Conservation (phyloP, 2,797 vertebrate species). For the Chanos chanos region DNA sequence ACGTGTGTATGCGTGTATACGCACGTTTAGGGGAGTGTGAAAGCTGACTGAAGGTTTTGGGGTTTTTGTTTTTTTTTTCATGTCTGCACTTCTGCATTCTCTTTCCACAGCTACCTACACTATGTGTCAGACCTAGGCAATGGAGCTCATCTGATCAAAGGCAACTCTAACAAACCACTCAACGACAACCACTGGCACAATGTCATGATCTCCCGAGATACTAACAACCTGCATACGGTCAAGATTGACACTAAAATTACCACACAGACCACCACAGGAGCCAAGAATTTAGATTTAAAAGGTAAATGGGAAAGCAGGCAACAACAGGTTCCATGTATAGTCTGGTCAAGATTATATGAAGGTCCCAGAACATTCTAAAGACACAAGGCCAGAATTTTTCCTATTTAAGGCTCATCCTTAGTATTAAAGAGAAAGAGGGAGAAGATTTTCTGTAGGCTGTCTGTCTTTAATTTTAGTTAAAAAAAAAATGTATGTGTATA, state of each 20-base stretch:
- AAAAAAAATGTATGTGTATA: no score
- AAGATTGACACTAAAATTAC: slow-evolving; percentile 97
- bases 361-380: no score
- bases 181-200: slow-evolving; percentile 99
- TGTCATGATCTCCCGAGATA: slow-evolving; percentile 94
- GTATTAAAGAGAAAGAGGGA: no score
- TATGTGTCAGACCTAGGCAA: slow-evolving; percentile 96
- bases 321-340: no score
- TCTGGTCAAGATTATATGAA: no score
- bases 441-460: no score
- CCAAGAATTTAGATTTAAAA: slow-evolving; percentile 94
- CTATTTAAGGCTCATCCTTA: no score
- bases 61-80: not conserved
- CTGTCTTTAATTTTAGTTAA: no score
- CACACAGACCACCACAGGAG: slow-evolving; percentile 90
- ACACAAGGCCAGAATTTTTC: no score
- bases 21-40: no score
- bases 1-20: no score
- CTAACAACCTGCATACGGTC: slow-evolving; percentile 93
- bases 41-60: not conserved
- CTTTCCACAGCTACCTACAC: slow-evolving; percentile 83
- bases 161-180: slow-evolving; percentile 94
- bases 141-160: slow-evolving; percentile 95
- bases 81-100: not conserved
- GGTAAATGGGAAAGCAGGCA: slow-evolving; percentile 61